Evolutionary conservation across 2,113 vertebrate genomes (phyloP).

Genomic region (Hemiprocne comata): DNA sequence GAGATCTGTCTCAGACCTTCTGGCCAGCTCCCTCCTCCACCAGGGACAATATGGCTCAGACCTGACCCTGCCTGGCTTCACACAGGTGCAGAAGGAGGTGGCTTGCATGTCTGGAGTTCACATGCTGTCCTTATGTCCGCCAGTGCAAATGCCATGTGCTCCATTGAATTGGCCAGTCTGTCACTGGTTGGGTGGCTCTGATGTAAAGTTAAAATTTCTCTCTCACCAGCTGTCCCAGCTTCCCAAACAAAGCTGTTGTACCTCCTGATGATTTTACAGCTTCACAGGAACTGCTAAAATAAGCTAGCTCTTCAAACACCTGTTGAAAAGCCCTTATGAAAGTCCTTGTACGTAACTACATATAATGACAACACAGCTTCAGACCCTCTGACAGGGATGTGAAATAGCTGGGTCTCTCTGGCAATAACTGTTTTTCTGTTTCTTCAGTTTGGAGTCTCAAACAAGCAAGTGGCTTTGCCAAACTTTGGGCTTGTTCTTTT

Average conservation of each 20-base stretch:
- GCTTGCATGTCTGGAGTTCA: background rate
- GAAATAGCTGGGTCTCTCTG: background rate
- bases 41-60: background rate
- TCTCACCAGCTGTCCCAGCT: background rate
- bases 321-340: background rate
- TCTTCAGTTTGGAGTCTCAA: background rate
- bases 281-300: background rate
- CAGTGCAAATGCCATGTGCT: fast-evolving
- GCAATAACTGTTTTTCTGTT: background rate
- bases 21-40: background rate
- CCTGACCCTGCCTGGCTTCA: background rate
- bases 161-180: background rate
- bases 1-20: background rate
- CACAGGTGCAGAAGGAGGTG: background rate
- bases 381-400: background rate
- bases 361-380: background rate
- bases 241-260: background rate
- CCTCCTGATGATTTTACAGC: background rate
- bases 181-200: background rate
- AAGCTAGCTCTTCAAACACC: background rate
- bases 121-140: background rate
- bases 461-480: background rate
- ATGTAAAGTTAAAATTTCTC: background rate
- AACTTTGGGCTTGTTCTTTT: background rate
- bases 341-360: background rate